These are phyloP conservation scores for Pseudococcus jackbeardsleyi DNA, from an alignment of 2,888 invertebrate genomes.

Conservation along the genomic window DNA sequence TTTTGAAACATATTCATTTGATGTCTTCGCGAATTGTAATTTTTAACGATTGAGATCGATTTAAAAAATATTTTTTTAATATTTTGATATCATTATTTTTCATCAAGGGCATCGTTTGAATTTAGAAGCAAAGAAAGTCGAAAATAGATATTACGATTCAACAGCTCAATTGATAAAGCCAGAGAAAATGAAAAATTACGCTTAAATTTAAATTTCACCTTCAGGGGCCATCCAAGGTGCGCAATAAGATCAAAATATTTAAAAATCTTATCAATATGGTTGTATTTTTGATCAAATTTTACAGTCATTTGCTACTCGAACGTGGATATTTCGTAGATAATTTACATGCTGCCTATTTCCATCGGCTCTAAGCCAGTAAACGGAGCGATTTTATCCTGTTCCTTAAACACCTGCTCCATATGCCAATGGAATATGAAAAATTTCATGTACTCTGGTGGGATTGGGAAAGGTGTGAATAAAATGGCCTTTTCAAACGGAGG, in stretches of 20 bases:
- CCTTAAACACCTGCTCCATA: constrained; percentile 33
- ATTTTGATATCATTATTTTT: too few relatives aligned
- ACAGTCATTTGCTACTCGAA: neutral
- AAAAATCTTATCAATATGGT: neutral
- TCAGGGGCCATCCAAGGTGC: neutral
- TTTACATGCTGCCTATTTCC: neutral
- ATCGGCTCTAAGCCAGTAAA: constrained; percentile 16
- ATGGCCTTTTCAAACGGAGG: neutral
- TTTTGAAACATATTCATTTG: neutral
- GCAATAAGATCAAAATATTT: neutral
- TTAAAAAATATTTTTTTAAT: neutral
- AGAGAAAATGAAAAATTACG: too few relatives aligned
- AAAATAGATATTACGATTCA: neutral
- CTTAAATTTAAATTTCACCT: neutral
- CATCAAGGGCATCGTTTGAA: neutral
- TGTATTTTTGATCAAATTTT: neutral
- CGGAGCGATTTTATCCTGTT: constrained; percentile 21
- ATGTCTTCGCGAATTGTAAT: neutral
- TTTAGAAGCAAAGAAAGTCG: neutral
- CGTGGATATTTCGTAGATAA: neutral
- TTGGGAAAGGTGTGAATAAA: constrained; percentile 32
- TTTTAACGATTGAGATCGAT: neutral
- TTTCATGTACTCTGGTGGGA: neutral
- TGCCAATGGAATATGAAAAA: constrained; percentile 23
- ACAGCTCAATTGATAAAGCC: neutral